Evolutionary conservation across 2,888 invertebrate genomes (phyloP).

Genomic region (Cheilosia soror): DNA sequence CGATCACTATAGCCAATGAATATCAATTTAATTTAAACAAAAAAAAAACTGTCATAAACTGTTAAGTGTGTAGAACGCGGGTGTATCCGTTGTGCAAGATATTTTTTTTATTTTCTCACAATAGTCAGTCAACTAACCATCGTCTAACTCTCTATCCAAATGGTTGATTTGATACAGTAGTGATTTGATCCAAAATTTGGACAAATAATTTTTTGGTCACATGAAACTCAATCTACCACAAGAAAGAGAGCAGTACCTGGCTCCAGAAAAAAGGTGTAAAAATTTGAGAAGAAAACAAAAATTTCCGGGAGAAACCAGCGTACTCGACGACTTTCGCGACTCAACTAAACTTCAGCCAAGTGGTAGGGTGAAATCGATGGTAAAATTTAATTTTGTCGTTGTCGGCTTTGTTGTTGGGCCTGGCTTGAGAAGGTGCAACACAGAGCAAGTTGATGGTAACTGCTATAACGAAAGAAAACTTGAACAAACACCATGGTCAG

Average conservation of each 20-base stretch:
- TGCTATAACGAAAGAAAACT: slow-evolving; percentile 67
- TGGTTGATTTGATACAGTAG: slow-evolving; percentile 34
- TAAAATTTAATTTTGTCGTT: slow-evolving; percentile 64
- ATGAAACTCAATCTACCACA: slow-evolving; percentile 75
- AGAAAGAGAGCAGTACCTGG: slow-evolving; percentile 77
- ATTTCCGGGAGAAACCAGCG: slow-evolving; percentile 77
- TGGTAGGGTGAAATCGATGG: slow-evolving; percentile 78
- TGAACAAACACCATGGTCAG: slow-evolving; percentile 52
- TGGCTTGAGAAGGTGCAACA: slow-evolving; percentile 51
- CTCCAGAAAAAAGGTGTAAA: slow-evolving; percentile 77
- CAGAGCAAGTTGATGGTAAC: slow-evolving; percentile 55
- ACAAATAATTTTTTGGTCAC: neutral
- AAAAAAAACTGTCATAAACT: slow-evolving; percentile 46
- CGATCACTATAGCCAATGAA: slow-evolving; percentile 44
- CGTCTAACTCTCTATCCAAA: slow-evolving; percentile 62
- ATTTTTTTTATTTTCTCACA: slow-evolving; percentile 57
- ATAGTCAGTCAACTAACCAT: slow-evolving; percentile 58
- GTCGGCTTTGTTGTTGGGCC: slow-evolving; percentile 39
- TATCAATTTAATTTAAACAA: slow-evolving; percentile 40
- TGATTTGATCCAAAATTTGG: slow-evolving; percentile 5
- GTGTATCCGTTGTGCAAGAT: slow-evolving; percentile 53
- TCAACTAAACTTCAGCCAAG: slow-evolving; percentile 80
- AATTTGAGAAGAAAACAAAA: slow-evolving; percentile 22
- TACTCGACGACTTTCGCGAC: slow-evolving; percentile 84
- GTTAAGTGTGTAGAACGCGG: slow-evolving; percentile 44